phyloP scores from a whole-genome alignment of 2,797 vertebrate genomes.

The Trachurus trachurus region DNA sequence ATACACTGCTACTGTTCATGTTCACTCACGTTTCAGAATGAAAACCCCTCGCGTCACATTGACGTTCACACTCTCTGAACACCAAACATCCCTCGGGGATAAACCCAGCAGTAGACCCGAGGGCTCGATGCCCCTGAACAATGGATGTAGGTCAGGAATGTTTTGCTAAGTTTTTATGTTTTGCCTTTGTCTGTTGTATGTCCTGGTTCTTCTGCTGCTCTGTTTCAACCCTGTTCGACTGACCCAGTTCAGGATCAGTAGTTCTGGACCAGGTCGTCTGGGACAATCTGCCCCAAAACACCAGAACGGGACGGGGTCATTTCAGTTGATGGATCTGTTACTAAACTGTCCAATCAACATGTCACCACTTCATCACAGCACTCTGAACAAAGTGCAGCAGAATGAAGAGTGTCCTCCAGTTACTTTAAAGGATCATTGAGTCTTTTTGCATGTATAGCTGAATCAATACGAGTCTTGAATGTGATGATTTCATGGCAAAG shows the following conservation, averaged over 20 bases:
- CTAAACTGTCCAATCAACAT: neutral
- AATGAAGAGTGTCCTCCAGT: neutral
- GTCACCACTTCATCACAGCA: neutral
- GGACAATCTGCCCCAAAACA: neutral
- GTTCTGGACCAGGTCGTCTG: neutral
- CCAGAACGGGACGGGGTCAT: neutral
- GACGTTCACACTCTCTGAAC: too few relatives aligned
- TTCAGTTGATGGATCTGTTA: neutral
- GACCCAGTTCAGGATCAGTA: conserved; percentile 51
- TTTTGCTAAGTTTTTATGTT: conserved; percentile 13
- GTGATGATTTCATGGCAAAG: too few relatives aligned
- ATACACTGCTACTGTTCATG: neutral
- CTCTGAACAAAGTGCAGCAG: neutral
- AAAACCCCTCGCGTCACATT: neutral
- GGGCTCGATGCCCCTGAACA: conserved; percentile 17
- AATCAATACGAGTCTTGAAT: too few relatives aligned
- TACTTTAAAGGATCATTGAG: neutral
- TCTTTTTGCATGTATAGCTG: neutral
- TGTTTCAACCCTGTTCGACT: conserved; percentile 40
- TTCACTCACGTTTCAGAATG: neutral
- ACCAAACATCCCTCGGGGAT: neutral
- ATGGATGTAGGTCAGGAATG: conserved; percentile 66
- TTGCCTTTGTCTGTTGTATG: neutral
- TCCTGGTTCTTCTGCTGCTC: conserved; percentile 52
- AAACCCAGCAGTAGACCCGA: neutral